Evolutionary conservation across 2,888 invertebrate species (phyloP), one percentile per base, ranked within the genome.

Genomic region (Agonopterix arenella): DNA sequence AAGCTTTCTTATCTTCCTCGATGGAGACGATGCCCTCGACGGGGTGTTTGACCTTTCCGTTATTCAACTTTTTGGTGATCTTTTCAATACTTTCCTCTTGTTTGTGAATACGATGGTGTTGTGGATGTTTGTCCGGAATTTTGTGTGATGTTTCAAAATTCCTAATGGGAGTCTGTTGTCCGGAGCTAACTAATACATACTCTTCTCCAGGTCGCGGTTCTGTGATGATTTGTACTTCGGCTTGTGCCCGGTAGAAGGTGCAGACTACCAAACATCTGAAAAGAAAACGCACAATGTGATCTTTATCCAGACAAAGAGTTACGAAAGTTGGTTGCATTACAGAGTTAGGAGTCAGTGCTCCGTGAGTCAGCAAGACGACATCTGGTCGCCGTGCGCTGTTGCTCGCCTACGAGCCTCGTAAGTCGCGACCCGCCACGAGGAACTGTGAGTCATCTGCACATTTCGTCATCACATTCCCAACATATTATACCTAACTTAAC

Each of bases 121-220:
- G 58, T 1, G 88, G 83, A 55, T 88, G 80, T 62, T 86, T 84
- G 11, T 88, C 90, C 0, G 92, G 93, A 58, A 93, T 90, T 79
- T 94, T 95, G 70, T 95, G 95, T 2, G 94, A 89, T 2, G 94
- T 93, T 78, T 94, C 94, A 64, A 94, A 94, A 62, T 78, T 79
- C 62, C 81, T 78, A 28, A 89, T 50, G 1, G 88, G 82, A 18
- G 86, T 88, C 59, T 89, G 86, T 56, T 86, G 84, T 13, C 88
- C 89, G 11, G 90, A 85, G 61, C 92, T 92, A 51, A 93, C 91
- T 62, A 91, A 86, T 44, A 93, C 93, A 72, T 91, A 93, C 70
- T 93, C 92, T 64, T 93, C 91, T 18, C 92, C 93, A 11, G 91
- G 91, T 59, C 91, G 84, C 10, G 93, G 91, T 73, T 92, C 90